Evolutionary conservation across 2,797 vertebrate genomes (phyloP).

Genomic region (Spinus pinus): DNA sequence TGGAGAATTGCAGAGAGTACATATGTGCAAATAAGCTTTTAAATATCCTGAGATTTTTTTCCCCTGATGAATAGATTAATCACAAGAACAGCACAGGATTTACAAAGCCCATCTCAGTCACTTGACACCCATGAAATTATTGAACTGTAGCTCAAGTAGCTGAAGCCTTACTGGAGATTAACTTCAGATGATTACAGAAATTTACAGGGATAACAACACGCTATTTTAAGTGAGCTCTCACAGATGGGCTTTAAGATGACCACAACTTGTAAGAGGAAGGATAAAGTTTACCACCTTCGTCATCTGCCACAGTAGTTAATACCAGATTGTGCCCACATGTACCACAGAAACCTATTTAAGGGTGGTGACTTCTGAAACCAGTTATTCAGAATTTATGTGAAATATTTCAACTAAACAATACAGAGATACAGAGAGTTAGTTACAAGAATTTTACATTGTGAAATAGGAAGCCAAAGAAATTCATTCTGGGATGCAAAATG

Average conservation of each 20-base stretch:
- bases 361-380: background rate
- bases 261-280: background rate
- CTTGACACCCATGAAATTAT: background rate
- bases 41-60: background rate
- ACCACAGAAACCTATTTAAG: background rate
- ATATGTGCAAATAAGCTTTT: background rate
- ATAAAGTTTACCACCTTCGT: background rate
- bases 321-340: background rate
- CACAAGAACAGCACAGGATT: slow-evolving; percentile 6
- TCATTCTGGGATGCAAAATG: background rate
- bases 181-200: slow-evolving; percentile 15
- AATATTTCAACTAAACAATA: background rate
- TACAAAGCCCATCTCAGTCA: background rate
- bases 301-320: background rate
- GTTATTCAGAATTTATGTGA: background rate
- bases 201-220: background rate
- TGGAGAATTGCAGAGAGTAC: background rate
- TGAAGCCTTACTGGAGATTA: background rate
- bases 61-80: background rate
- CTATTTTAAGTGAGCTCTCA: slow-evolving; percentile 6
- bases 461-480: background rate
- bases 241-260: slow-evolving; percentile 7
- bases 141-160: background rate
- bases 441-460: background rate
- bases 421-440: background rate